Evolutionary conservation across 2,797 vertebrate species (phyloP).

Genomic region (Brachyrhaphis roseni): DNA sequence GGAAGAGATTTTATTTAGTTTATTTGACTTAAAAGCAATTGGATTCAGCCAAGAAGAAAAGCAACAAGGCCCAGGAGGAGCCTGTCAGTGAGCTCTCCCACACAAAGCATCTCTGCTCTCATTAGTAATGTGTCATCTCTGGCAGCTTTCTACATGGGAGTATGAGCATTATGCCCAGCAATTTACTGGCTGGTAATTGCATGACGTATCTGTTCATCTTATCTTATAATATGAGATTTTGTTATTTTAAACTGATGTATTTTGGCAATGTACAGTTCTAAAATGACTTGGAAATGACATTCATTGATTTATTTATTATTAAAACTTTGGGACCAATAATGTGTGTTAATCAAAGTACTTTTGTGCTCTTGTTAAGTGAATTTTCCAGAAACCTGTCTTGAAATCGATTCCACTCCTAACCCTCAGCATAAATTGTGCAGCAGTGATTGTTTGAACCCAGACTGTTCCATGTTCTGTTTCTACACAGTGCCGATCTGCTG

Average conservation of each 20-base stretch:
- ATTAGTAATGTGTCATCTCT: slow-evolving; percentile 47
- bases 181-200: slow-evolving; percentile 36
- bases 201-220: slow-evolving; percentile 22
- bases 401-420: neutral
- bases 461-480: slow-evolving; percentile 54
- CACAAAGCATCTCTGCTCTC: slow-evolving; percentile 41
- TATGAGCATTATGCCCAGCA: slow-evolving; percentile 37
- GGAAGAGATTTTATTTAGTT: slow-evolving; percentile 31
- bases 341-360: neutral
- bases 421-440: slow-evolving; percentile 26
- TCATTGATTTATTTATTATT: slow-evolving; percentile 3
- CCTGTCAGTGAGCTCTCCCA: slow-evolving; percentile 37
- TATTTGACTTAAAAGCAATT: slow-evolving; percentile 45
- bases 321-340: neutral
- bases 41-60: slow-evolving; percentile 36
- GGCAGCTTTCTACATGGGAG: slow-evolving; percentile 31
- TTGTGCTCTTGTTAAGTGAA: neutral
- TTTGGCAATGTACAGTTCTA: slow-evolving; percentile 20
- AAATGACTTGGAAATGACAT: slow-evolving; percentile 8
- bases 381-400: neutral
- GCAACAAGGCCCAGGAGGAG: slow-evolving; percentile 28
- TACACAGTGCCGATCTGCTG: slow-evolving; percentile 56
- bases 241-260: neutral
- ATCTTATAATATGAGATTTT: slow-evolving; percentile 26
- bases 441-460: slow-evolving; percentile 59